These are phyloP conservation scores for Augochlorella aurata DNA, from an alignment of 2,888 invertebrate species.

Conservation along the genomic window DNA sequence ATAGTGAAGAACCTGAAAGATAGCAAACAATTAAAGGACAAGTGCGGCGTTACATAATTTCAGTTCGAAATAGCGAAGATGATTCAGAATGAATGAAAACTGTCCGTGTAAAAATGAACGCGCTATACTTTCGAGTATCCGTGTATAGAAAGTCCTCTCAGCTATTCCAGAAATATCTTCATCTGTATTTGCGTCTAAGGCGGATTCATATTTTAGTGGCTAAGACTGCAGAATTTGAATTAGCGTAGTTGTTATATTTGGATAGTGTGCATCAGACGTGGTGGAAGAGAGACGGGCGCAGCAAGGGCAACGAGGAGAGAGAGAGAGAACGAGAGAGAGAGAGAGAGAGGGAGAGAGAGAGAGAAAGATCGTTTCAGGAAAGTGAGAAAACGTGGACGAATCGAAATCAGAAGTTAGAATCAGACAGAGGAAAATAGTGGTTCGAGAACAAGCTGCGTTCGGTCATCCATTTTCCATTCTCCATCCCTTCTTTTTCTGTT, in stretches of 20 bases:
- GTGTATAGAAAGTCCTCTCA: constrained; percentile 22
- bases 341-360: constrained; percentile 1
- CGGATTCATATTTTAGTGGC: constrained; percentile 78
- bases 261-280: constrained; percentile 63
- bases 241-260: constrained; percentile 76
- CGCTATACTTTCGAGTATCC: constrained; percentile 22
- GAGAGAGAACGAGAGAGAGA: constrained; percentile 37
- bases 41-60: background rate
- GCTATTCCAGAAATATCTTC: constrained; percentile 76
- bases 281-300: constrained; percentile 24
- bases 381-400: constrained; percentile 60
- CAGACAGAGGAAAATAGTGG: constrained; percentile 73
- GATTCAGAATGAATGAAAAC: constrained; percentile 14
- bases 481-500: constrained; percentile 43
- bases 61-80: background rate
- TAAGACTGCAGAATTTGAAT: constrained; percentile 64
- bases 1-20: background rate
- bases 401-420: constrained; percentile 69
- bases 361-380: constrained; percentile 40
- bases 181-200: constrained; percentile 79
- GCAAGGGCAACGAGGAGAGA: constrained; percentile 8
- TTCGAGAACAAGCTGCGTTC: constrained; percentile 74
- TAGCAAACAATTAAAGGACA: background rate
- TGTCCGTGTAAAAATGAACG: constrained; percentile 29
- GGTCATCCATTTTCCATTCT: constrained; percentile 50